A percentile compares a stretch with the other conserved stretches of the same genome.
phyloP scores from a whole-genome alignment of 2,113 vertebrate species.

The Agapornis roseicollis region DNA sequence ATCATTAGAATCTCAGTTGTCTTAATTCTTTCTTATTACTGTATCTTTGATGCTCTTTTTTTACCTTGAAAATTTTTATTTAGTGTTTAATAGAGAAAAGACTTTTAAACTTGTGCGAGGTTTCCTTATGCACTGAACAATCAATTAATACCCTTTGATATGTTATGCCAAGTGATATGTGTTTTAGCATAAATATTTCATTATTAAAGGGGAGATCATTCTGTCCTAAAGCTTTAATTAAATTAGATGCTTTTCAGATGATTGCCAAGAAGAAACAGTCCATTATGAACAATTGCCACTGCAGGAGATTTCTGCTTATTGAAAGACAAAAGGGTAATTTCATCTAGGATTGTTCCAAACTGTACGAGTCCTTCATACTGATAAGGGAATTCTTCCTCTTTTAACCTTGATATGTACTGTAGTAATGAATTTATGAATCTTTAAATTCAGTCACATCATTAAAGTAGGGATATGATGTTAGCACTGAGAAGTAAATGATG shows the following conservation, averaged over 20 bases:
- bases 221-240: slow-evolving; percentile 63
- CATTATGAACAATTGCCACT: slow-evolving; percentile 58
- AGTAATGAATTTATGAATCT: slow-evolving; percentile 61
- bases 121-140: neutral
- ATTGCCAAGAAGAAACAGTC: slow-evolving; percentile 61
- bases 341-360: slow-evolving; percentile 41
- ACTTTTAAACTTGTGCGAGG: neutral
- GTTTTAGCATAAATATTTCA: slow-evolving; percentile 63
- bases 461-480: slow-evolving; percentile 3
- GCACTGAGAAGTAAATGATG: slow-evolving; percentile 19
- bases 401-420: slow-evolving; percentile 53
- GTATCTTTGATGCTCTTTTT: neutral
- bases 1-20: neutral
- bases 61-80: neutral
- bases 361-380: slow-evolving; percentile 36
- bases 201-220: slow-evolving; percentile 33
- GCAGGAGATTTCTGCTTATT: slow-evolving; percentile 51
- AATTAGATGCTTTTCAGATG: slow-evolving; percentile 59
- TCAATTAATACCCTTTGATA: slow-evolving; percentile 27
- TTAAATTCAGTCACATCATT: slow-evolving; percentile 34
- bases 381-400: slow-evolving; percentile 48
- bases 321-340: slow-evolving; percentile 67
- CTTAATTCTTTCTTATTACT: neutral
- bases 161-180: slow-evolving; percentile 29
- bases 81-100: neutral